Conservation (phyloP, 2,797 vertebrate species). For the Chaunax sp. region DNA sequence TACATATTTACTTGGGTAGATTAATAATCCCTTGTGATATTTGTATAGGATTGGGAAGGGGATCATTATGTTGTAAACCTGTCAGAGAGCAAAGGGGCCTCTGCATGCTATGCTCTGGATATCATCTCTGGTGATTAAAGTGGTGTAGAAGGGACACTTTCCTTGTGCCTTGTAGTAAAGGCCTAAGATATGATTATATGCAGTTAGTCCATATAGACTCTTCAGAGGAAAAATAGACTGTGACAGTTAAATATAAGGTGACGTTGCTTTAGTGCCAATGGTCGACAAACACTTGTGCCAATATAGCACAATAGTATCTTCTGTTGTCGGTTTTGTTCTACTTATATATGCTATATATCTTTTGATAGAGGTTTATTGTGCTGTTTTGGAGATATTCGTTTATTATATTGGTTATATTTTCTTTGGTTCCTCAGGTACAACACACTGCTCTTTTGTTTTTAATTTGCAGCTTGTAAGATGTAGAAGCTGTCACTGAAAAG, state of each 20-base stretch:
- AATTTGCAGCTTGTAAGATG: conserved; percentile 10
- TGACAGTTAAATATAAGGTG: background rate
- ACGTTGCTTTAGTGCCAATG: background rate
- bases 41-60: conserved; percentile 64
- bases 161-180: conserved; percentile 30
- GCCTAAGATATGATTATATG: conserved; percentile 51
- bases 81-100: conserved; percentile 53
- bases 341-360: background rate
- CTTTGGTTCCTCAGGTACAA: conserved; percentile 55
- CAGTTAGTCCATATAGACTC: conserved; percentile 19
- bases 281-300: no score
- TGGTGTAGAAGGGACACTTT: conserved; percentile 50
- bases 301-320: background rate
- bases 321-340: conserved; percentile 19
- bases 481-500: background rate
- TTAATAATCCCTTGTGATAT: conserved; percentile 72
- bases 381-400: background rate
- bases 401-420: conserved; percentile 3
- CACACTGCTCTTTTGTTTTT: conserved; percentile 35
- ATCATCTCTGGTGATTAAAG: conserved; percentile 77
- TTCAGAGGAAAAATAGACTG: background rate
- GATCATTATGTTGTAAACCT: conserved; percentile 61
- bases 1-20: conserved; percentile 34
- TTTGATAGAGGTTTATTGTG: conserved; percentile 2
- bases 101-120: conserved; percentile 73